A percentile compares a stretch with the other conserved stretches of the same genome.
Conservation (phyloP, 2,113 vertebrate species). For the Craseonycteris thonglongyai region DNA sequence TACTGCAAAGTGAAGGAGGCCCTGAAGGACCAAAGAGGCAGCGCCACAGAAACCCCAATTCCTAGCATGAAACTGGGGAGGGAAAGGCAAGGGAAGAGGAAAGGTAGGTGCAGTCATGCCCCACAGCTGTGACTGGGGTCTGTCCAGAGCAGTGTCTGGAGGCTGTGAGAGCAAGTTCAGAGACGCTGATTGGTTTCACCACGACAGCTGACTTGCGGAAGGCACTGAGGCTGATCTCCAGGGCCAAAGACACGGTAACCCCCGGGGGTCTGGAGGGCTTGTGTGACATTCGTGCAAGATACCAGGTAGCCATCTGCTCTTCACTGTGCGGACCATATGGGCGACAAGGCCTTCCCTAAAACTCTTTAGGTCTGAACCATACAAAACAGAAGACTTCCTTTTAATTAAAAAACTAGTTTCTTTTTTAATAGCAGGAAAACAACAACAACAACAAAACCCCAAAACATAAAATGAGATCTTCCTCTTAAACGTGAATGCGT, state of each 20-base stretch:
- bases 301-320: background rate
- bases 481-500: background rate
- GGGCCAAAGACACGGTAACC: background rate
- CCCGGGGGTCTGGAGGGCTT: constrained; percentile 1
- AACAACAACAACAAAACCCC: no score
- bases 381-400: background rate
- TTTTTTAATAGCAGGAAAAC: background rate
- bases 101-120: background rate
- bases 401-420: background rate
- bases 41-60: background rate
- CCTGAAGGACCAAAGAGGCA: background rate
- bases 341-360: background rate
- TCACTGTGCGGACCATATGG: background rate
- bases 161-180: background rate
- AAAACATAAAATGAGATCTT: background rate
- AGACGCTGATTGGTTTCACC: background rate
- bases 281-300: background rate
- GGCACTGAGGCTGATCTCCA: background rate
- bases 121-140: background rate
- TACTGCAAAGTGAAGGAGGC: background rate
- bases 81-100: background rate
- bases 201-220: background rate
- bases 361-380: background rate
- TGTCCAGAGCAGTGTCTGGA: background rate
- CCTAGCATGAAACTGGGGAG: background rate